phyloP scores from a whole-genome alignment of 2,888 invertebrate genomes.

The Andrena praecox region DNA sequence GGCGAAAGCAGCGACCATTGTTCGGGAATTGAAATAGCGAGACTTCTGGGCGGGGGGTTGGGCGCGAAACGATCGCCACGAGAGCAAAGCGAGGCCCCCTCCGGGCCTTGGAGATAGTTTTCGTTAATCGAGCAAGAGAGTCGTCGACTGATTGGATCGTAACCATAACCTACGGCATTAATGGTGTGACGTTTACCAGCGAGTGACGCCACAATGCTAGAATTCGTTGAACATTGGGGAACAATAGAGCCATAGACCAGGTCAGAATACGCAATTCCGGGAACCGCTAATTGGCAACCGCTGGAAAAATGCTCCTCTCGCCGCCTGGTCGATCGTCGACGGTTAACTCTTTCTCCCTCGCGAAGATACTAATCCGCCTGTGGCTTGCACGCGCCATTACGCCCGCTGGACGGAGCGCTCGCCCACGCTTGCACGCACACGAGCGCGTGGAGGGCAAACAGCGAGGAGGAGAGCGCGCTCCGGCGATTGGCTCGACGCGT shows the following conservation, averaged over 20 bases:
- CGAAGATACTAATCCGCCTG: conserved; percentile 52
- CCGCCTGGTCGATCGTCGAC: conserved; percentile 1
- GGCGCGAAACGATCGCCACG: not conserved
- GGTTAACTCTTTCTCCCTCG: conserved; percentile 17
- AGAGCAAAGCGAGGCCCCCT: conserved; percentile 12
- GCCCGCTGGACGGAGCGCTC: conserved; percentile 51
- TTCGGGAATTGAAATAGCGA: conserved; percentile 37
- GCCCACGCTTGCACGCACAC: conserved; percentile 37
- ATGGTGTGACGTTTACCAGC: not conserved
- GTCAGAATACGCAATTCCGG: conserved; percentile 27
- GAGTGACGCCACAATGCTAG: conserved; percentile 2
- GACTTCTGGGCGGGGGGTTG: not conserved
- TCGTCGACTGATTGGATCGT: too few relatives aligned
- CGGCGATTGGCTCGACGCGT: conserved; percentile 45
- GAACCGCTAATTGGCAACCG: conserved; percentile 42
- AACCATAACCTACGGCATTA: too few relatives aligned
- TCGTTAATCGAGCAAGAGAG: too few relatives aligned
- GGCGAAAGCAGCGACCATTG: conserved; percentile 51
- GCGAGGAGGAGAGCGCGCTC: conserved; percentile 5
- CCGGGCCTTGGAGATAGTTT: not conserved
- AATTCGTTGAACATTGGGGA: conserved; percentile 13
- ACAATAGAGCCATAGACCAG: not conserved
- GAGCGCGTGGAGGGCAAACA: conserved; percentile 1
- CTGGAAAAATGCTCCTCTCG: conserved; percentile 14
- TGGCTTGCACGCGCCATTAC: conserved; percentile 61